These are phyloP conservation scores for Chaenodraco wilsoni DNA, from an alignment of 2,797 vertebrate genomes.

Conservation along the genomic window DNA sequence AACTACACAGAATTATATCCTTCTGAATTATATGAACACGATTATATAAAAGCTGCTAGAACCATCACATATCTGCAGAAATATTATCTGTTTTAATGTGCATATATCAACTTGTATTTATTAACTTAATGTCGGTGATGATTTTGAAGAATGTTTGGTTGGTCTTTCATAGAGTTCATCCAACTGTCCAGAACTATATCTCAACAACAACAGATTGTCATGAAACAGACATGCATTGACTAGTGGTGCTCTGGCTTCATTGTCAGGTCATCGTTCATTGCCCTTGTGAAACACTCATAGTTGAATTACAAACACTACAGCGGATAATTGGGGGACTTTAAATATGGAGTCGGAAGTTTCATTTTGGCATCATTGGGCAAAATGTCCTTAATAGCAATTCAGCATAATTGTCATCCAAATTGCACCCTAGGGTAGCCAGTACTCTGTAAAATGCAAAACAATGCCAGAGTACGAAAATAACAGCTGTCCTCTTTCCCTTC, in stretches of 20 bases:
- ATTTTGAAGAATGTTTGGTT: background rate
- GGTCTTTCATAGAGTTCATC: background rate
- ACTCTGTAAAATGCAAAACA: too few relatives aligned
- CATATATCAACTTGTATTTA: background rate
- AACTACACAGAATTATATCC: constrained; percentile 5
- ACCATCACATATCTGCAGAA: constrained; percentile 7
- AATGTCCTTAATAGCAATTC: too few relatives aligned
- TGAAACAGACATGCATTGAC: constrained; percentile 5
- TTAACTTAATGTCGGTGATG: background rate
- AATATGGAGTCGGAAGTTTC: too few relatives aligned
- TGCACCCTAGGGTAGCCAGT: too few relatives aligned
- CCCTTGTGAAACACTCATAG: background rate
- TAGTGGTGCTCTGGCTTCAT: background rate
- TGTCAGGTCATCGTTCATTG: constrained; percentile 5
- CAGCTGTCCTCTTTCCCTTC: too few relatives aligned
- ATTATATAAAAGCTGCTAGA: constrained; percentile 5
- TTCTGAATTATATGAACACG: background rate
- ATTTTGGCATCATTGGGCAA: too few relatives aligned
- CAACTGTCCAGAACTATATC: constrained; percentile 9
- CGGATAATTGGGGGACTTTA: background rate
- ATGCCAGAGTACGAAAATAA: too few relatives aligned
- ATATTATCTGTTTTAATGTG: background rate
- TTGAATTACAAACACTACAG: background rate
- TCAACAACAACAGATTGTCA: background rate
- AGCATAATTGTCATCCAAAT: too few relatives aligned